Evolutionary conservation across 1,140 invertebrate species (phyloP).

Genomic region (Heliconius hewitsoni): DNA sequence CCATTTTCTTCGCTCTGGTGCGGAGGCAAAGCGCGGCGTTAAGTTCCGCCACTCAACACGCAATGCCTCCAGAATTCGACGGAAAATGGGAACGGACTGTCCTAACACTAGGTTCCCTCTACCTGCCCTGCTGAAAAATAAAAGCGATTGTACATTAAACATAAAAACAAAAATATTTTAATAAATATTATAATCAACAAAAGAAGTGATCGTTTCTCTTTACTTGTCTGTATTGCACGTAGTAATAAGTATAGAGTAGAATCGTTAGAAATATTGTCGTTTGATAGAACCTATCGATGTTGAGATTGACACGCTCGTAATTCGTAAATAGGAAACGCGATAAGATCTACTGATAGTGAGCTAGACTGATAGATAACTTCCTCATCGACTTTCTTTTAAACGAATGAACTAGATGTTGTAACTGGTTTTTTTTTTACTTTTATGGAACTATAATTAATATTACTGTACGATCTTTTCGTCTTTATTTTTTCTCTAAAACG

Average conservation of each 20-base stretch:
- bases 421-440: not conserved
- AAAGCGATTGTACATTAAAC: too few relatives aligned
- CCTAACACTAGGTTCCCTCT: too few relatives aligned
- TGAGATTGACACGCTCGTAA: not conserved
- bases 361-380: conserved; percentile 12
- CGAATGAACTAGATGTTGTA: not conserved
- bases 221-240: not conserved
- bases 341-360: conserved; percentile 4
- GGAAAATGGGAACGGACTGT: too few relatives aligned
- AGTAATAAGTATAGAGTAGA: not conserved
- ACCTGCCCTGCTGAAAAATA: too few relatives aligned
- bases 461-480: too few relatives aligned
- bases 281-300: not conserved
- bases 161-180: not conserved
- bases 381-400: not conserved
- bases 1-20: too few relatives aligned
- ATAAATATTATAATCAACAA: not conserved
- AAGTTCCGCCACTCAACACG: too few relatives aligned
- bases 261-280: not conserved
- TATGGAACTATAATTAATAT: not conserved
- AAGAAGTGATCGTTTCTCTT: not conserved
- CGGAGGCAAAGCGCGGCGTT: too few relatives aligned
- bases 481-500: too few relatives aligned
- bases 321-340: not conserved
- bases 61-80: too few relatives aligned